Evolutionary conservation across 2,113 vertebrate species (phyloP).

Genomic region (Catagonus wagneri): DNA sequence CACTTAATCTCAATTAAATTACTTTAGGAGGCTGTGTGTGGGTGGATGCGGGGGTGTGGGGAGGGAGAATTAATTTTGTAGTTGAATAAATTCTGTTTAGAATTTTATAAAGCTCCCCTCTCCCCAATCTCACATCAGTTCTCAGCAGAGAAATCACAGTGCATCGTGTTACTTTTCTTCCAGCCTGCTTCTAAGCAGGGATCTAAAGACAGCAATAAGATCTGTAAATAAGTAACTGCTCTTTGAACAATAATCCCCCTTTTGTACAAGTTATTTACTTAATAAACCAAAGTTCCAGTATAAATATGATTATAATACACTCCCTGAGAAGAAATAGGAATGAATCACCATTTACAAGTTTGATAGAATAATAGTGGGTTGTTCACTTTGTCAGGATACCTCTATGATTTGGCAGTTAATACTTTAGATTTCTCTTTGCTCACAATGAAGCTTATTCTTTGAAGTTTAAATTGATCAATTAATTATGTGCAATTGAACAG

Average conservation of each 20-base stretch:
- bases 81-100: slow-evolving; percentile 41
- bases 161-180: not conserved
- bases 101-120: slow-evolving; percentile 40
- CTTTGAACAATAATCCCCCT: slow-evolving; percentile 21
- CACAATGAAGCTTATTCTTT: slow-evolving; percentile 63
- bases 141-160: not conserved
- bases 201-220: slow-evolving; percentile 55
- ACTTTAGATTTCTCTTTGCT: slow-evolving; percentile 60
- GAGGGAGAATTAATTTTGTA: slow-evolving; percentile 54
- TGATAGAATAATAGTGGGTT: slow-evolving; percentile 53
- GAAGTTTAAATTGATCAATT: slow-evolving; percentile 67
- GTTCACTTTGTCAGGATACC: slow-evolving; percentile 33
- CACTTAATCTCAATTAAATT: slow-evolving; percentile 56
- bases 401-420: slow-evolving; percentile 53
- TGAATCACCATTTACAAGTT: slow-evolving; percentile 23
- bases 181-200: not conserved
- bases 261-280: slow-evolving; percentile 52
- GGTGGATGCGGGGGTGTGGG: not conserved
- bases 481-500: slow-evolving; percentile 66
- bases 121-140: not conserved
- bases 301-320: slow-evolving; percentile 63
- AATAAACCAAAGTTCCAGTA: slow-evolving; percentile 44
- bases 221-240: slow-evolving; percentile 61
- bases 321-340: slow-evolving; percentile 27
- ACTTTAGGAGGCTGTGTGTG: not conserved